Base-by-base conservation (phyloP, 2,888 invertebrate species). In the Omphaloscelis lunosa region DNA sequence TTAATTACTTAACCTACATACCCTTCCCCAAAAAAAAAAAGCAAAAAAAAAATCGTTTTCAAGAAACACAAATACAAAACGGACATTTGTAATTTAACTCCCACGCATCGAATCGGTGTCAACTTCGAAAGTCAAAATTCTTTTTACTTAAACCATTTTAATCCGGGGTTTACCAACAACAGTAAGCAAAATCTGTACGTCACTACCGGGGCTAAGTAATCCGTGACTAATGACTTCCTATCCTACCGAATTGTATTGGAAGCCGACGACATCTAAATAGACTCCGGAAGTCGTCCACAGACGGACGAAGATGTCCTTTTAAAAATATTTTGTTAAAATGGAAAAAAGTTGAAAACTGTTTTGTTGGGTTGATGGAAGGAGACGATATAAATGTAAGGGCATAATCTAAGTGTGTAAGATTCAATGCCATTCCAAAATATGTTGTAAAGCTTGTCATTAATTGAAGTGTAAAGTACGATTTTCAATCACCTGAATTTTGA, bases 191-290 rank as follows among this genome's bases (percentile, higher is more conserved):
- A 78, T 87, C 73, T 78, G 9, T 59, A 75, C 71, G 75, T 77
- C 85, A 79, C 76, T 84, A 45, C 77, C 68, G 84, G 78, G 84
- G 88, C 87, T 89, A 86, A 86, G 83, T 89, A 82, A 84, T 79
- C 88, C 90, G 88, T 93, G 91, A 93, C 93, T 92, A 92, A 94
- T 91, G 91, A 80, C 92, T 93, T 94, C 93, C 93, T 90, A 89
- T 94, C 93, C 93, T 90, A 89, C 89, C 66, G 83, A 83, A 88
- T 86, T 80, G 89, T 92, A 89, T 91, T 90, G 90, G 90, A 88
- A 82, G 84, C 81, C 85, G 90, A 88, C 86, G 92, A 91, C 92
- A 90, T 88, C 85, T 87, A 90, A 91, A 93, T 92, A 81, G 87
- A 79, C 71, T 72, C 70, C 82, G 88, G 86, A 88, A 89, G 89